phyloP scores from a whole-genome alignment of 1,140 invertebrate genomes.

The Pomacea maculata region DNA sequence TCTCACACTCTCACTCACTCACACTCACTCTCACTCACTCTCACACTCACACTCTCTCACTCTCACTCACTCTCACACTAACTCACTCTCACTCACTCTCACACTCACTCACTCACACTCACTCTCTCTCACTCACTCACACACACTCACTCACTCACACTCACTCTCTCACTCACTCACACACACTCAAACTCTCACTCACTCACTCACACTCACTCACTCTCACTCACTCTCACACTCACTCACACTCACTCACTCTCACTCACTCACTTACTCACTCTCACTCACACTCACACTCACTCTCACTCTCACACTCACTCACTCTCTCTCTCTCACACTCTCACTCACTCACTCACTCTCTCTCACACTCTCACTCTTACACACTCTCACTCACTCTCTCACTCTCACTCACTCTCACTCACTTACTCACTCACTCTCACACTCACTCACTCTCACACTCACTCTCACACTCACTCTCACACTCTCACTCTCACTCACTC shows the following conservation, averaged over 20 bases:
- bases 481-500: not conserved
- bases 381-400: too few species aligned
- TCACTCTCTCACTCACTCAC: not conserved
- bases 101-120: not conserved
- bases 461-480: constrained; percentile 4
- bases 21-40: not conserved
- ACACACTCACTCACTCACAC: not conserved
- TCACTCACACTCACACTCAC: not conserved
- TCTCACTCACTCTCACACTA: not conserved
- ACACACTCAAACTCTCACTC: not conserved
- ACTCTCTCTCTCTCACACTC: not conserved
- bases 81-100: not conserved
- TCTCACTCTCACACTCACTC: not conserved
- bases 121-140: not conserved
- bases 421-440: too few species aligned
- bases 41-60: not conserved
- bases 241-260: not conserved
- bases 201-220: not conserved
- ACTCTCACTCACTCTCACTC: too few species aligned
- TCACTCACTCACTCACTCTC: constrained; percentile 1
- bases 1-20: not conserved
- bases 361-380: not conserved
- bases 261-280: not conserved
- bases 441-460: not conserved
- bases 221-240: not conserved